Conservation (phyloP, 1,140 invertebrate genomes). For the Delia radicum region DNA sequence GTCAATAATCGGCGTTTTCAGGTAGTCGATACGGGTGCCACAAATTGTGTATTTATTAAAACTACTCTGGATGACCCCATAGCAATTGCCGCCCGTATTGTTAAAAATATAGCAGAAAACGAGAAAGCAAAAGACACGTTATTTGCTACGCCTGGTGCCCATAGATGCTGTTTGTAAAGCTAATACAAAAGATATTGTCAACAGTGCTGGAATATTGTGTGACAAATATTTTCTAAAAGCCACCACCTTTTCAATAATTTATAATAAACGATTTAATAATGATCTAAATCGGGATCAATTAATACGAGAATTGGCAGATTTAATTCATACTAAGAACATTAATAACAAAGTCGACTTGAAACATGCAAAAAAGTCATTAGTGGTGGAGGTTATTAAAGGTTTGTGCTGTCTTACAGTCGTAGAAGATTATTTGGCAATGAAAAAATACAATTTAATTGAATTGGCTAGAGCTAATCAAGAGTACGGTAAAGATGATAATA, state of each 20-base stretch:
- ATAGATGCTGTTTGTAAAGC: slow-evolving; percentile 80
- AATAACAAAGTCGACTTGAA: slow-evolving; percentile 76
- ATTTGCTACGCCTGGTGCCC: slow-evolving; percentile 76
- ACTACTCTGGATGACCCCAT: slow-evolving; percentile 73
- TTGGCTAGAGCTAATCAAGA: slow-evolving; percentile 30
- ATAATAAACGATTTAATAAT: slow-evolving; percentile 80
- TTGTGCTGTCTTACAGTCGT: slow-evolving; percentile 67
- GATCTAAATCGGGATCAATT: slow-evolving; percentile 68
- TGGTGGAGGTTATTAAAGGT: slow-evolving; percentile 75
- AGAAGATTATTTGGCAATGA: slow-evolving; percentile 66
- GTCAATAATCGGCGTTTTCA: slow-evolving; percentile 59
- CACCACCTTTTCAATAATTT: slow-evolving; percentile 75
- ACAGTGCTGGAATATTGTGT: slow-evolving; percentile 66
- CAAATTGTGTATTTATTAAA: slow-evolving; percentile 82
- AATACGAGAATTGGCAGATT: slow-evolving; percentile 69
- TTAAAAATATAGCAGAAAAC: slow-evolving; percentile 71
- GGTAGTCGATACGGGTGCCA: slow-evolving; percentile 73
- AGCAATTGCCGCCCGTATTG: slow-evolving; percentile 67
- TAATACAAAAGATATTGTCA: slow-evolving; percentile 70
- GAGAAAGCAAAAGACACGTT: slow-evolving; percentile 69
- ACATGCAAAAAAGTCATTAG: slow-evolving; percentile 71
- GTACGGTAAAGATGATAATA: not conserved
- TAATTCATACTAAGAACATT: slow-evolving; percentile 68
- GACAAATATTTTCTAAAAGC: slow-evolving; percentile 73
- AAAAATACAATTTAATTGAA: slow-evolving; percentile 69